Base-by-base conservation (phyloP, 1,140 invertebrate genomes). In the Caenorhabditis tropicalis region DNA sequence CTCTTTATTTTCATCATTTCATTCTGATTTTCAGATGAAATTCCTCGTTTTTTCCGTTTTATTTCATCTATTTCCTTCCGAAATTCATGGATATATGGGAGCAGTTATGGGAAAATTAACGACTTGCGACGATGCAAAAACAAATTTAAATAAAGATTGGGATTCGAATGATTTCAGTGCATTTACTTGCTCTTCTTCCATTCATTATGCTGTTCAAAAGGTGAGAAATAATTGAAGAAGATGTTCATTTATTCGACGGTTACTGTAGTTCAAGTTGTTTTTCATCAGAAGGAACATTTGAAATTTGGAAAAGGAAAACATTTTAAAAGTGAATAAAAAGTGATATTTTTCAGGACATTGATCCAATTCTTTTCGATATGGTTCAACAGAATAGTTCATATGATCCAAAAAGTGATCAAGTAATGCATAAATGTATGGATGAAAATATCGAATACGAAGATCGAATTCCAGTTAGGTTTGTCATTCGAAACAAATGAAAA, bases 41-140 rank as follows among this genome's bases (percentile, higher is more conserved):
- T 39, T 1, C 6, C 19, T 21, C 29, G 10, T n/a, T 5, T n/a
- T n/a, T 51, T 48, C 31, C 16, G 5, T 27, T 48, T 56, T 49
- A 16, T 36, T 10, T 15, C 10, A 46, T n/a, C 24, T 82, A 5
- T 1, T 48, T 27, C n/a, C 48, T 80, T 48, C 24, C 27, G 16
- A 49, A 4, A 65, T 58, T 49, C 91, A 92, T 89, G 82, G 88
- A 80, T 91, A 92, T 83, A 91, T 92, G 86, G 91, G 92, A 29
- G 91, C 94, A 51, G 89, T 91, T 88, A 94, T 94, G 94, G 94
- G 94, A 2, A 87, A 93, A 43, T 82, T 92, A 82, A 46, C 86
- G 6, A 82, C 92, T 21, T 95, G 95, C 91, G 95, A 95, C 90
- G 93, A 95, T 92, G 95, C 93, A 82, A 93, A 94, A 95, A 93